These are phyloP conservation scores for Odontophorus gujanensis DNA, from an alignment of 2,113 vertebrate species.

Conservation along the genomic window DNA sequence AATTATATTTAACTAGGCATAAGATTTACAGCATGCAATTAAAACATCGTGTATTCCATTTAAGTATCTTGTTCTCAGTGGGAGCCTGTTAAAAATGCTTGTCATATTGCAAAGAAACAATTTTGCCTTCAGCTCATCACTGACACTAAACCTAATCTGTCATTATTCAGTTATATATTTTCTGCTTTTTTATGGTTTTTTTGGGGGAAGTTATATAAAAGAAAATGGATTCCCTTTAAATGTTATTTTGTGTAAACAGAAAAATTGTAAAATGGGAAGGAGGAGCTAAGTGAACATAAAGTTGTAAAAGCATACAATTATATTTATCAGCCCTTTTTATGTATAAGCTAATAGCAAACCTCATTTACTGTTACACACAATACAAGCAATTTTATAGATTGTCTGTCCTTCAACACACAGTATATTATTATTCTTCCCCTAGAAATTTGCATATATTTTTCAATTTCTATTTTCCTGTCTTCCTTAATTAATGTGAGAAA, in stretches of 20 bases:
- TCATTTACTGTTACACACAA: background rate
- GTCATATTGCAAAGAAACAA: background rate
- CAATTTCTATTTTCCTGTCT: background rate
- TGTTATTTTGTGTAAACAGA: background rate
- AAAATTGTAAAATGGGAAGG: background rate
- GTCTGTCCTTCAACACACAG: background rate
- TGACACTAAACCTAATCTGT: background rate
- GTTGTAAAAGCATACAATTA: background rate
- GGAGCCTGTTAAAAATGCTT: background rate
- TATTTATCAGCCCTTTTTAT: background rate
- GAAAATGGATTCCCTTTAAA: background rate
- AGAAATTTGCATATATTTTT: background rate
- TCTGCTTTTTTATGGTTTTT: background rate
- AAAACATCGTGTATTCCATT: background rate
- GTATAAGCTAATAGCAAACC: background rate
- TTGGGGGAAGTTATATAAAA: background rate
- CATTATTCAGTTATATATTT: background rate
- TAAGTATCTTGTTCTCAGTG: background rate
- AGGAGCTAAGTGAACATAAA: background rate
- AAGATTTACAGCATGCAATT: background rate
- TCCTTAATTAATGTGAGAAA: background rate
- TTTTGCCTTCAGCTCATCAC: background rate
- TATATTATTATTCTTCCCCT: background rate
- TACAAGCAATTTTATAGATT: background rate
- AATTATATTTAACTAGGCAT: background rate